Base-by-base conservation (phyloP, 2,888 invertebrate genomes). In the Pilophorus perplexus region DNA sequence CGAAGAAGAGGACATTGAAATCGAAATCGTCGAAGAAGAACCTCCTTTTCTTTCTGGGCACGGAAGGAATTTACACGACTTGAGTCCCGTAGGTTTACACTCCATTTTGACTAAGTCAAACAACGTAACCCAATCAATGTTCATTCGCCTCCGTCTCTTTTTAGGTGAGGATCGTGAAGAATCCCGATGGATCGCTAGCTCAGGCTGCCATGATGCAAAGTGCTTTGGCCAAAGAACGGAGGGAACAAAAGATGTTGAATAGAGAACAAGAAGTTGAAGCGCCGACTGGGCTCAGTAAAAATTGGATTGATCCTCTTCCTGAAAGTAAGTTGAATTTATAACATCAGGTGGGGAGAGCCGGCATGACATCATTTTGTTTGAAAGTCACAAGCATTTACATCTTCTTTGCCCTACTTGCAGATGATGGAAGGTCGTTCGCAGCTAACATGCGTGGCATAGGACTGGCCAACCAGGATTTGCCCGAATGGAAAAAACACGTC, bases 121-220 rank as follows among this genome's bases (percentile, higher is more conserved):
- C n/a, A n/a, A n/a, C n/a, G n/a, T n/a, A n/a, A n/a, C n/a, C n/a
- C n/a, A n/a, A n/a, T n/a, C n/a, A n/a, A n/a, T n/a, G n/a, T n/a
- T n/a, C n/a, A n/a, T n/a, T n/a, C n/a, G n/a, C n/a, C n/a, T n/a
- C 6, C 33, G 33, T 33, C 12, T 12, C 16, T 57, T 59, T 16
- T 33, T 25, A 62, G 62, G 62, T 62, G 28, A 78, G 84, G 71
- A 97, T 98, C 71, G 94, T 98, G 0, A 97, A 97, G 80, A 99
- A 99, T 82, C 99, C 99, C 0, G 99, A 99, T 77, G 99, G 99
- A 0, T 97, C 97, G 0, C 79, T 99, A 20, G 98, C 98, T 0
- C 99, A 99, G 78, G 96, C 99, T 0, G 99, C 99, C 0, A 96
- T 99, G 93, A 99, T 96, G 96, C 99, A 99, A 78, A 93, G 92